These are phyloP conservation scores for Gopherus flavomarginatus DNA, from an alignment of 2,113 vertebrate species.

Conservation along the genomic window DNA sequence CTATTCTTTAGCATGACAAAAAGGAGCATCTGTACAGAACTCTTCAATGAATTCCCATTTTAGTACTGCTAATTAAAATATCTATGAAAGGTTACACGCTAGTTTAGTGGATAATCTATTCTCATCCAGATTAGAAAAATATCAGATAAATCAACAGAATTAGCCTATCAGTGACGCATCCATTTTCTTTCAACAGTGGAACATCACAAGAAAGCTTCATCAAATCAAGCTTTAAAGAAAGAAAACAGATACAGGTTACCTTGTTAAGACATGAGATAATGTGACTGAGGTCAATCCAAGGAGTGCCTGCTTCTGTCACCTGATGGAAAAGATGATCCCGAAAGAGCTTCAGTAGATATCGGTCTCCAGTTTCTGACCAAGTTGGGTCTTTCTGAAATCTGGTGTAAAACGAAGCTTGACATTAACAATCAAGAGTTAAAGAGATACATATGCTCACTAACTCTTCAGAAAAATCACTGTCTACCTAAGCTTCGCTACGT, in stretches of 20 bases:
- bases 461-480: neutral
- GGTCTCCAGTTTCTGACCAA: slow-evolving; percentile 98
- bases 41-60: neutral
- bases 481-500: neutral
- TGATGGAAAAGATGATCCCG: slow-evolving; percentile 99
- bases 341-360: slow-evolving; percentile 98
- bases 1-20: slow-evolving; percentile 74
- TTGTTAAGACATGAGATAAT: slow-evolving; percentile 99
- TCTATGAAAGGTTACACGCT: neutral
- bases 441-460: neutral
- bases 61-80: slow-evolving; percentile 51
- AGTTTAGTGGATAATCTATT: slow-evolving; percentile 17
- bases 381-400: slow-evolving; percentile 99
- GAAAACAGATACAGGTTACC: slow-evolving; percentile 80
- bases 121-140: neutral
- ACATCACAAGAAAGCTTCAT: slow-evolving; percentile 13
- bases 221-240: slow-evolving; percentile 33
- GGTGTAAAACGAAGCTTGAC: slow-evolving; percentile 54
- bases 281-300: slow-evolving; percentile 99
- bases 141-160: neutral
- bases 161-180: neutral
- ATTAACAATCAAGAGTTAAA: slow-evolving; percentile 30
- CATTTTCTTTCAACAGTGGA: slow-evolving; percentile 15
- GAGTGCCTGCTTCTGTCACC: slow-evolving; percentile 96
- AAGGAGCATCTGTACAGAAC: slow-evolving; percentile 55